phyloP scores from a whole-genome alignment of 2,113 vertebrate species.

The Heterochromis multidens region DNA sequence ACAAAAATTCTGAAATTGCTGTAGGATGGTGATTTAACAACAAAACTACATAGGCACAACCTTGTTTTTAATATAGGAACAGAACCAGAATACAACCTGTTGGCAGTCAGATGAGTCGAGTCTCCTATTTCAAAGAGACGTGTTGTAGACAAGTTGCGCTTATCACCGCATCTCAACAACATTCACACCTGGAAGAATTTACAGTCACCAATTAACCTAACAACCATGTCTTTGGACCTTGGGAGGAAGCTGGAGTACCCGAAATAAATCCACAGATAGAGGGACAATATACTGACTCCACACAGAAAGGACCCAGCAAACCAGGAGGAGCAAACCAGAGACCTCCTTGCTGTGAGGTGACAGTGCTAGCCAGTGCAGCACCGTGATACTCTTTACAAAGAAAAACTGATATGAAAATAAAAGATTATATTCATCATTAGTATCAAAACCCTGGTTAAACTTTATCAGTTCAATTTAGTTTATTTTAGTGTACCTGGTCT shows the following conservation, averaged over 20 bases:
- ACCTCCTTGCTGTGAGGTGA: not conserved
- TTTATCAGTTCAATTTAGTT: not conserved
- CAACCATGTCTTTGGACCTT: not conserved
- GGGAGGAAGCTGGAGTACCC: not conserved
- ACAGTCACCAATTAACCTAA: not conserved
- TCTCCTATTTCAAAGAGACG: too few relatives aligned
- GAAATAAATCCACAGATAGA: not conserved
- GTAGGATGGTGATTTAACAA: too few relatives aligned
- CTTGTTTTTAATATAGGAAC: too few relatives aligned
- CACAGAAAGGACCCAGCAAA: not conserved
- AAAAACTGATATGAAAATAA: not conserved
- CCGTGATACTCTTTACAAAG: not conserved
- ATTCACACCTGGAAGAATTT: not conserved
- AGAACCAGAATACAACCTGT: too few relatives aligned
- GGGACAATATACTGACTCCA: not conserved
- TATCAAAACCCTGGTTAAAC: not conserved
- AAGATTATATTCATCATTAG: too few relatives aligned
- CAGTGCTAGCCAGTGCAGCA: not conserved
- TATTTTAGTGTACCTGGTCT: constrained; percentile 72
- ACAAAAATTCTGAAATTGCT: too few relatives aligned
- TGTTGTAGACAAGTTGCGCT: too few relatives aligned
- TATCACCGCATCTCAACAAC: not conserved
- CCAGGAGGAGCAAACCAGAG: not conserved
- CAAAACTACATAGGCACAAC: too few relatives aligned
- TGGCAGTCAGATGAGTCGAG: too few relatives aligned